These are phyloP conservation scores for Rhagophthalmus giganteus DNA, from an alignment of 2,888 invertebrate species.

Conservation along the genomic window DNA sequence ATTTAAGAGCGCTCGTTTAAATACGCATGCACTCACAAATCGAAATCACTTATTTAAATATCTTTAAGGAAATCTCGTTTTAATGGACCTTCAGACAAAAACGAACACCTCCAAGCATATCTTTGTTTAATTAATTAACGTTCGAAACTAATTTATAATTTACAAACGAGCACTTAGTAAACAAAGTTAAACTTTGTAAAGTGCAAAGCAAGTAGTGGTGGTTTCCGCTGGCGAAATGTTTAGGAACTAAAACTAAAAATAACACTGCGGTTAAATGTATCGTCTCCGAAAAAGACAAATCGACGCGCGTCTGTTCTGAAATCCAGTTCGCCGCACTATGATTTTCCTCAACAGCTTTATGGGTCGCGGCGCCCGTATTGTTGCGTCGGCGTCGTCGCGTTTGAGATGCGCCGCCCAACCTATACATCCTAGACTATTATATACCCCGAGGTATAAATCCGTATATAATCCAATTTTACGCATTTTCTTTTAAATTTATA, in stretches of 20 bases:
- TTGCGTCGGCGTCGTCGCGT: slow-evolving; percentile 56
- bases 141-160: background rate
- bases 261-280: slow-evolving; percentile 33
- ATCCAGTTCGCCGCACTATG: slow-evolving; percentile 56
- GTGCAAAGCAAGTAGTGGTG: slow-evolving; percentile 3
- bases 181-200: slow-evolving; percentile 16
- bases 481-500: slow-evolving; percentile 9
- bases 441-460: slow-evolving; percentile 25
- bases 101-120: too few species aligned
- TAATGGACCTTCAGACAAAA: too few species aligned
- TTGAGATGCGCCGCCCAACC: slow-evolving; percentile 41
- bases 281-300: slow-evolving; percentile 24
- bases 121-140: slow-evolving; percentile 10
- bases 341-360: slow-evolving; percentile 54
- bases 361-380: slow-evolving; percentile 53
- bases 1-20: slow-evolving; percentile 9
- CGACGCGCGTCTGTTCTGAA: slow-evolving; percentile 44
- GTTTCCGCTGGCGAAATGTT: slow-evolving; percentile 10
- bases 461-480: slow-evolving; percentile 24
- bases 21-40: slow-evolving; percentile 3
- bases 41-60: background rate
- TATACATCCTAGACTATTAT: slow-evolving; percentile 22
- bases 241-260: slow-evolving; percentile 31
- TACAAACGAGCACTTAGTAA: slow-evolving; percentile 5
- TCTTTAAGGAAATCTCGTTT: too few species aligned